These are phyloP conservation scores for Pollachius pollachius DNA, from an alignment of 2,113 vertebrate genomes.

Conservation along the genomic window DNA sequence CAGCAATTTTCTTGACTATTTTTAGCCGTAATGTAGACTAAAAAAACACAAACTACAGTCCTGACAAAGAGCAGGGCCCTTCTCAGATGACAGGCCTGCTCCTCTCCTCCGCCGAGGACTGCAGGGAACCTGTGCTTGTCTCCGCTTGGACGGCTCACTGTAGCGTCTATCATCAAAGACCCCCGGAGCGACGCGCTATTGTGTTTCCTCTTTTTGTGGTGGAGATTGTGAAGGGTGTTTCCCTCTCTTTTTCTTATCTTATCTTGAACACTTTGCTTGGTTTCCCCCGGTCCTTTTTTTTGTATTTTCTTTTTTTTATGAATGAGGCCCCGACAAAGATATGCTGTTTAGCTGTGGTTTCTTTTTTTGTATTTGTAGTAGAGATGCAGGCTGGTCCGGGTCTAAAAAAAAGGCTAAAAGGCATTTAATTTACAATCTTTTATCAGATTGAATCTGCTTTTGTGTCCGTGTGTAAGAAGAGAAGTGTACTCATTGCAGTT, in stretches of 20 bases:
- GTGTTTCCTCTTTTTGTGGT: conserved; percentile 68
- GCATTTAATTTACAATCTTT: background rate
- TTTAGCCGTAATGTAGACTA: too few relatives aligned
- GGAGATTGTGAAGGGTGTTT: conserved; percentile 69
- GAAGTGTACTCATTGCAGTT: too few relatives aligned
- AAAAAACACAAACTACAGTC: too few relatives aligned
- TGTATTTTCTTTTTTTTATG: conserved; percentile 4
- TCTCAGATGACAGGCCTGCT: conserved; percentile 44
- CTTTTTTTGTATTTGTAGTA: conserved; percentile 16
- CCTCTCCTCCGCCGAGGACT: conserved; percentile 34
- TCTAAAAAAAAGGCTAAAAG: background rate
- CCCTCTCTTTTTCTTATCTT: conserved; percentile 69
- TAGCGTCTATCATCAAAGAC: conserved; percentile 48
- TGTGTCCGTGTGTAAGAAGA: too few relatives aligned
- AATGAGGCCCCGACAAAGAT: conserved; percentile 53
- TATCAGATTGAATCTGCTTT: too few relatives aligned
- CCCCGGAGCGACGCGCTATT: conserved; percentile 52
- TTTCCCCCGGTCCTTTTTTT: conserved; percentile 63
- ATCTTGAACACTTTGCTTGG: conserved; percentile 68
- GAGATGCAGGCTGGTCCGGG: conserved; percentile 22
- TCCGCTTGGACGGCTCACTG: conserved; percentile 57
- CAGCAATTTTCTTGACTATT: background rate
- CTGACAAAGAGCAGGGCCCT: conserved; percentile 11
- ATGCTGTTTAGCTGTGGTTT: conserved; percentile 40
- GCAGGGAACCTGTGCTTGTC: conserved; percentile 46